Percentiles rank a stretch among this genome's conserved stretches.
These are phyloP conservation scores for Hippolais icterina DNA, from an alignment of 2,113 vertebrate species.

Conservation along the genomic window DNA sequence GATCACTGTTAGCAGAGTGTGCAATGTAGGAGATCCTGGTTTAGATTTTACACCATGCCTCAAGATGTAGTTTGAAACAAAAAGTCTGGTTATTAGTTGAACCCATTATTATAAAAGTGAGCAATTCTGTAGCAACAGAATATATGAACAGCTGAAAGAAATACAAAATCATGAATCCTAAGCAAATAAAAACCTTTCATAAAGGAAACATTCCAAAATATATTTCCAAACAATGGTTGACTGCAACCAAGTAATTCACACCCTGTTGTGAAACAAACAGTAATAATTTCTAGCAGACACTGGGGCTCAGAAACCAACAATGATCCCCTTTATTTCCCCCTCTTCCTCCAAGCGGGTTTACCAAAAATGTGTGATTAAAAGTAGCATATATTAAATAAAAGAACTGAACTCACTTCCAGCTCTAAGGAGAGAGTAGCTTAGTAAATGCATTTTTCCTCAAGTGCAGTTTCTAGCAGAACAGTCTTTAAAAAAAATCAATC, in stretches of 20 bases:
- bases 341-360: background rate
- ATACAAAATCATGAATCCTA: conserved; percentile 1
- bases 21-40: background rate
- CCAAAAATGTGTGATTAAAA: background rate
- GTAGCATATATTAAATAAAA: background rate
- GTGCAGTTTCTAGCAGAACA: background rate
- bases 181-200: conserved; percentile 51
- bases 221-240: conserved; percentile 64
- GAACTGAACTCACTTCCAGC: background rate
- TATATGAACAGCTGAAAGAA: conserved; percentile 53
- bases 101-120: conserved; percentile 6
- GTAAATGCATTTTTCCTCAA: background rate
- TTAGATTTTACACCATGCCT: background rate
- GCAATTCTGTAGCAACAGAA: background rate
- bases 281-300: conserved; percentile 48
- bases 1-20: background rate
- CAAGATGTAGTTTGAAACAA: background rate
- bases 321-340: background rate
- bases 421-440: background rate
- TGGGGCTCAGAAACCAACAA: conserved; percentile 28
- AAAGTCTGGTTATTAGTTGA: conserved; percentile 23
- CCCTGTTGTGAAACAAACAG: conserved; percentile 48
- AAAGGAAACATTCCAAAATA: conserved; percentile 58
- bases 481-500: background rate
- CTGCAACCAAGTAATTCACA: conserved; percentile 59